Base-by-base conservation (phyloP, 2,113 vertebrate species). In the Notothenia coriiceps region DNA sequence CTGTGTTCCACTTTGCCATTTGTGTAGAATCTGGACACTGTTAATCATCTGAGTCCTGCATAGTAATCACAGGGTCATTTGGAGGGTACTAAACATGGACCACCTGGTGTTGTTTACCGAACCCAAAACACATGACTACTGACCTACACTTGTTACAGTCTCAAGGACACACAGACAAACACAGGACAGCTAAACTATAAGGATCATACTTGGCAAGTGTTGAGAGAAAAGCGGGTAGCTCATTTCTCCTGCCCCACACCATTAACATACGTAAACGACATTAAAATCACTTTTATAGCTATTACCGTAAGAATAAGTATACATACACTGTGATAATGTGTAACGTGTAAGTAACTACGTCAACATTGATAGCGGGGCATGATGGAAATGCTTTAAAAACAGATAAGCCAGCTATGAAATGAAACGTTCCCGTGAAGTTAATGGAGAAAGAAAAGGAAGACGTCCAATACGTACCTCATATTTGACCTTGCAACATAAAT, bases 121-220 rank as follows among this genome's bases (percentile, higher is more conserved):
- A 50, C 44, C 43, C 62, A 6, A 47, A 40, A 82, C 61, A 76
- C 67, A 40, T 55, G 63, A 64, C 68, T 11, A 40, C 49, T 64
- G 75, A 81, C 73, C 64, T 56, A 61, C 51, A 74, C 84, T 59
- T 73, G 4, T 69, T 10, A 43, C 55, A 54, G 64, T 57, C n/a
- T 89, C 86, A 92, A 90, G 89, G 92, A 84, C 87, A 90, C 79
- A 70, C 20, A 67, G 18, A 75, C n/a, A 66, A 17, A 59, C 62
- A 75, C 43, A 68, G 29, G 57, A 52, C 56, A 70, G 4, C 9
- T 47, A 5, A 49, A 63, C 14, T 67, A 18, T 18, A 43, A 54
- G 51, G 49, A 52, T 83, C 65, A 61, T n/a, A 44, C 49, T 60
- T 40, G 69, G 25, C 40, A 15, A 43, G 25, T 10, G 17, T 63